Base-by-base conservation (phyloP, 2,113 vertebrate genomes). In the Reinhardtius hippoglossoides region DNA sequence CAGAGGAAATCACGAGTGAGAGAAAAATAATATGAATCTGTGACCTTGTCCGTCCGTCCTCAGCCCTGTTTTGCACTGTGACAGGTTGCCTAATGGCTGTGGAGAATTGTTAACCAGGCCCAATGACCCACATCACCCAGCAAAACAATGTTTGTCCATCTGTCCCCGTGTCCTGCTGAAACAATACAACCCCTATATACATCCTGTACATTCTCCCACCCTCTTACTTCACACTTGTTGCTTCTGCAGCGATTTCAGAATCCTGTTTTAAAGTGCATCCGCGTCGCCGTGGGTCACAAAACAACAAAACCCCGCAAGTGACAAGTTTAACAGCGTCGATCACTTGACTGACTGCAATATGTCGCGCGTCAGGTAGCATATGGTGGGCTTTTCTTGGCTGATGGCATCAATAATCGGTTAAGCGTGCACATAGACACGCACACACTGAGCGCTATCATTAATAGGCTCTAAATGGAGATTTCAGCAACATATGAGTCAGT, bases 121-220 rank as follows among this genome's bases (percentile, higher is more conserved):
- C 58, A 23, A 15, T 75, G 72, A 90, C 78, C 88, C 81, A 76
- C 50, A 89, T 88, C 67, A 83, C 46, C 69, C 48, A 0, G 71
- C 57, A 58, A 76, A 90, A 83, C 74, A 72, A 5, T 73, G 76
- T 82, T 58, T 78, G 79, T 71, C 88, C 86, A 87, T 88, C 83
- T 86, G 88, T 67, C 79, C 64, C 54, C 1, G 66, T 55, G 70
- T 73, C 74, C 71, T 52, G 54, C 63, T 64, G 60, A 50, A 71
- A 87, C 84, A 86, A 84, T 80, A 15, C 24, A 56, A 35, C 27
- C 42, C 44, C 58, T 62, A n/a, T 40, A 40, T 15, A 57, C 21
- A 57, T 69, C 67, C 71, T 76, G 76, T 78, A 58, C 65, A 77
- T 65, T 57, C 57, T 55, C 60, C 48, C 62, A 59, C 70, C 59